phyloP scores from a whole-genome alignment of 53 echinoderm and acorn worm genomes.

The Echinometra lucunter region DNA sequence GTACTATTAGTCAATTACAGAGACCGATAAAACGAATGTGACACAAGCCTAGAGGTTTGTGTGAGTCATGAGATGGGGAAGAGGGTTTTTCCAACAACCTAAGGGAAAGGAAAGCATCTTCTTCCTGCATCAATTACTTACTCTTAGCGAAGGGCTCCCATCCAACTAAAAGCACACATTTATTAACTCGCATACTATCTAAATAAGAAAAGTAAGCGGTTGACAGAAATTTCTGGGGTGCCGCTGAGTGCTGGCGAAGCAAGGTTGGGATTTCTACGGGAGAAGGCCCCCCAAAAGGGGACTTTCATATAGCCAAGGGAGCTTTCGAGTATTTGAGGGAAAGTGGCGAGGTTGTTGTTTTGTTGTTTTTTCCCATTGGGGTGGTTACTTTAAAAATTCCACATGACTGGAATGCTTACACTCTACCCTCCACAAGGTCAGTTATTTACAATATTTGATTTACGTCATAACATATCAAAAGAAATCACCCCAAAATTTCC shows the following conservation, averaged over 20 bases:
- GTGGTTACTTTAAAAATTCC: neutral
- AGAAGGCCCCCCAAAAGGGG: neutral
- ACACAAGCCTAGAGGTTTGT: neutral
- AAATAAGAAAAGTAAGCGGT: slow-evolving; percentile 41
- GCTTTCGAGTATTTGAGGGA: neutral
- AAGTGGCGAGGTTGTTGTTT: neutral
- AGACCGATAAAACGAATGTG: neutral
- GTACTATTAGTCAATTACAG: no score
- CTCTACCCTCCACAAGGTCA: no score
- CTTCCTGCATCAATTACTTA: slow-evolving; percentile 37
- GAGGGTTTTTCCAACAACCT: slow-evolving; percentile 33
- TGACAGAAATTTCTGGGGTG: neutral
- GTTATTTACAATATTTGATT: no score
- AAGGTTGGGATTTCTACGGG: neutral
- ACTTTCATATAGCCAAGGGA: neutral
- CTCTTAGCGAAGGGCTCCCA: slow-evolving; percentile 13
- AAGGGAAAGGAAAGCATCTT: neutral
- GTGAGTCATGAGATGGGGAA: slow-evolving; percentile 31
- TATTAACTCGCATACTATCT: slow-evolving; percentile 38
- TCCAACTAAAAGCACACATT: slow-evolving; percentile 33
- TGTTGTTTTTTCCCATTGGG: neutral
- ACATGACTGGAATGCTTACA: no score
- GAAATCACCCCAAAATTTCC: no score
- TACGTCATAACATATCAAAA: no score
- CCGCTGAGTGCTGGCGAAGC: neutral